Percentiles rank a stretch among this genome's conserved stretches.
phyloP scores from a whole-genome alignment of 2,888 invertebrate genomes.

The Lagria hirta region DNA sequence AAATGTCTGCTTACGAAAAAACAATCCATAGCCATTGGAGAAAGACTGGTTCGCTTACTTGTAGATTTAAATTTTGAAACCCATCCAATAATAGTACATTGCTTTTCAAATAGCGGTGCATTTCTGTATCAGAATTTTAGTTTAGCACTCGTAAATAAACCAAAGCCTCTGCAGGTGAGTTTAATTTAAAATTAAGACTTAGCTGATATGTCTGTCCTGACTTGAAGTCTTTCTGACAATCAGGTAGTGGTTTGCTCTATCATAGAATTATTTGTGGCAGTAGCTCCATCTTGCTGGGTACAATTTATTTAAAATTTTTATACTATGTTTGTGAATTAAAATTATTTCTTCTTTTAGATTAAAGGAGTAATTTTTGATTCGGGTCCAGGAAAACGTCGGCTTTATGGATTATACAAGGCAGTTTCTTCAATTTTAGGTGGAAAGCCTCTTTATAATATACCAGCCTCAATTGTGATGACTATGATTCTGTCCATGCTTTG shows the following conservation, averaged over 20 bases:
- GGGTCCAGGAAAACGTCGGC: conserved; percentile 65
- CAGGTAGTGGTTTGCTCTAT: too few relatives aligned
- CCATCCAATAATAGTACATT: conserved; percentile 73
- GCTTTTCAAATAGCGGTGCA: conserved; percentile 77
- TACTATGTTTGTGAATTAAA: too few relatives aligned
- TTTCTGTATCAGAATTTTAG: conserved; percentile 70
- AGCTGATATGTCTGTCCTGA: not conserved
- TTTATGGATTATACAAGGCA: conserved; percentile 61
- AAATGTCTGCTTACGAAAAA: conserved; percentile 66
- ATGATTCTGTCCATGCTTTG: conserved; percentile 62
- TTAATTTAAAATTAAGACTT: conserved; percentile 8
- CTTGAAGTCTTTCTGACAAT: too few relatives aligned
- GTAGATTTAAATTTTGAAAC: conserved; percentile 67
- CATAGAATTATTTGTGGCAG: too few relatives aligned
- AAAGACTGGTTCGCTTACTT: conserved; percentile 65
- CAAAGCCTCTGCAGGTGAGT: conserved; percentile 57
- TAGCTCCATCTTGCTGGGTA: too few relatives aligned
- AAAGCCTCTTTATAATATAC: conserved; percentile 58
- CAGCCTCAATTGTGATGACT: conserved; percentile 59
- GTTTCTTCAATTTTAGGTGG: conserved; percentile 64
- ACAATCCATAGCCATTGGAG: conserved; percentile 63
- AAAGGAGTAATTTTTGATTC: conserved; percentile 73
- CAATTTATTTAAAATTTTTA: not conserved
- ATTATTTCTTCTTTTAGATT: conserved; percentile 52
- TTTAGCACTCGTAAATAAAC: conserved; percentile 59